Evolutionary conservation across 2,113 vertebrate genomes (phyloP).

Genomic region (Lepus timidus): DNA sequence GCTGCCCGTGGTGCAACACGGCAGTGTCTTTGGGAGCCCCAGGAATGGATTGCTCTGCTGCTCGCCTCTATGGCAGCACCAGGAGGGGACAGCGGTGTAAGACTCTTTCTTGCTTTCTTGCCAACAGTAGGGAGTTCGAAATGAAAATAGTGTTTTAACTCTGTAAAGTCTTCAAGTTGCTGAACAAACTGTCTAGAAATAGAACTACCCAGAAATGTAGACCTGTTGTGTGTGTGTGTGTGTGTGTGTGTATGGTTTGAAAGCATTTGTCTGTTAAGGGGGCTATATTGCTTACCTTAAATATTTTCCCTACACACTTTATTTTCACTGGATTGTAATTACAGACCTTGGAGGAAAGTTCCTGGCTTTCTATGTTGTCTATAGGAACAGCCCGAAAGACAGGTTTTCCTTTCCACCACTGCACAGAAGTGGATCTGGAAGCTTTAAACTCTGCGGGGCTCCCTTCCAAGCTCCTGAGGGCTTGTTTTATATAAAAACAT

Average conservation of each 20-base stretch:
- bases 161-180: constrained; percentile 1
- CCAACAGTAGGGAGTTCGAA: background rate
- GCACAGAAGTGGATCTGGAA: constrained; percentile 30
- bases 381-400: background rate
- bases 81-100: background rate
- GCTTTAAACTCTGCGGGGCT: constrained; percentile 43
- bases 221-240: background rate
- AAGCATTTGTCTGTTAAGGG: constrained; percentile 23
- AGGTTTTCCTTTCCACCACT: background rate
- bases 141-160: background rate
- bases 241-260: background rate
- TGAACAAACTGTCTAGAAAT: constrained; percentile 64
- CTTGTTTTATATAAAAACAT: constrained; percentile 71
- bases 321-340: constrained; percentile 57
- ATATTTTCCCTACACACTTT: constrained; percentile 42
- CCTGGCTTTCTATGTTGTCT: constrained; percentile 13
- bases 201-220: constrained; percentile 17
- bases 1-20: background rate
- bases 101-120: background rate
- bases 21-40: background rate
- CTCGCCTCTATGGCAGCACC: background rate
- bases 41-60: background rate
- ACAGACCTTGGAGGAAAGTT: background rate
- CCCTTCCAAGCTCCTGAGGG: constrained; percentile 55
- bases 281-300: constrained; percentile 16